Percentiles rank a stretch among this genome's conserved stretches.
These are phyloP conservation scores for Petrolisthes manimaculis DNA, from an alignment of 2,888 invertebrate genomes.

Conservation along the genomic window DNA sequence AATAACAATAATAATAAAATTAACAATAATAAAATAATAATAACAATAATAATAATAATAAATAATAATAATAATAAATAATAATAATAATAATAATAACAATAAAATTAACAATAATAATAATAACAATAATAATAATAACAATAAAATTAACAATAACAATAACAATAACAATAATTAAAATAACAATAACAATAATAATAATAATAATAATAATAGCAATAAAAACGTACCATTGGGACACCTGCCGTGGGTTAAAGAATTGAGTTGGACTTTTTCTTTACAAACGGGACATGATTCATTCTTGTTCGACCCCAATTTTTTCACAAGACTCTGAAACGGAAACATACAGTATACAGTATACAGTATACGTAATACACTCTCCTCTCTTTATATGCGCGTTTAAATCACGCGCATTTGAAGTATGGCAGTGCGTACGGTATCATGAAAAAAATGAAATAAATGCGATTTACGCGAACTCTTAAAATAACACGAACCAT, in stretches of 20 bases:
- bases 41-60: neutral
- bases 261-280: conserved; percentile 21
- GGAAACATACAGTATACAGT: neutral
- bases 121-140: too few relatives aligned
- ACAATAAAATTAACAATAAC: too few relatives aligned
- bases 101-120: too few relatives aligned
- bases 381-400: neutral
- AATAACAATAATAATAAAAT: neutral
- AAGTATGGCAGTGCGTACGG: too few relatives aligned
- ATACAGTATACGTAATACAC: neutral
- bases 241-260: conserved; percentile 33
- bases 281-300: conserved; percentile 44
- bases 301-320: neutral
- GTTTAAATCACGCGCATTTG: too few relatives aligned
- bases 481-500: too few relatives aligned
- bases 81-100: neutral
- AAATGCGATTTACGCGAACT: too few relatives aligned
- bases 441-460: too few relatives aligned
- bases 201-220: neutral
- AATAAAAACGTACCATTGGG: conserved; percentile 13
- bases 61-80: neutral
- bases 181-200: neutral
- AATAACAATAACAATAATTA: neutral
- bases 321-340: conserved; percentile 19
- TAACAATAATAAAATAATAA: neutral